Percentiles rank a stretch among this genome's conserved stretches.
Conservation (phyloP, 2,113 vertebrate species). For the Stegastes partitus region DNA sequence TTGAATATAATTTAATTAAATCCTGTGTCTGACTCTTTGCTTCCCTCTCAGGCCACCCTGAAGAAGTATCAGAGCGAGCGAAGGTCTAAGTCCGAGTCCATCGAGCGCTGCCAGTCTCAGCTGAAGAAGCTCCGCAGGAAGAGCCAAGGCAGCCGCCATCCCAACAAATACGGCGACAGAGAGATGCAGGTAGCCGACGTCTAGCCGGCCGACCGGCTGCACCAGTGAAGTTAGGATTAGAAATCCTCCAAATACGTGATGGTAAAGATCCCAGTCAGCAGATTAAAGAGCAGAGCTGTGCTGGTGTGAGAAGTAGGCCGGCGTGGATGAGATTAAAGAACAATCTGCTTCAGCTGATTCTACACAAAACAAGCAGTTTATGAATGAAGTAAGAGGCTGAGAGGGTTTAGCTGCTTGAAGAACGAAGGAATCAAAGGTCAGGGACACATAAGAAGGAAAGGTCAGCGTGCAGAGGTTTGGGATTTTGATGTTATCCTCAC, state of each 20-base stretch:
- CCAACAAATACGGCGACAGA: slow-evolving; percentile 89
- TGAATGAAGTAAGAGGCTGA: slow-evolving; percentile 37
- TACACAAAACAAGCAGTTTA: slow-evolving; percentile 55
- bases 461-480: slow-evolving; percentile 28
- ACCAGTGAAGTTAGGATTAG: no score
- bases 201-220: no score
- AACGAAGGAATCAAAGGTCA: slow-evolving; percentile 12
- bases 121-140: slow-evolving; percentile 90
- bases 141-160: slow-evolving; percentile 88
- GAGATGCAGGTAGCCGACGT: slow-evolving; percentile 87
- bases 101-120: slow-evolving; percentile 89
- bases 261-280: slow-evolving; percentile 1
- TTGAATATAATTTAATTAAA: not conserved
- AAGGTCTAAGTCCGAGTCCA: slow-evolving; percentile 86
- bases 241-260: no score
- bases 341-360: slow-evolving; percentile 71
- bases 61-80: slow-evolving; percentile 90
- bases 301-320: slow-evolving; percentile 47
- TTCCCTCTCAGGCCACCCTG: slow-evolving; percentile 83
- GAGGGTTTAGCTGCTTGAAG: slow-evolving; percentile 24
- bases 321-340: slow-evolving; percentile 65
- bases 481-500: slow-evolving; percentile 43
- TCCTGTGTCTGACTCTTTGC: not conserved
- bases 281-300: slow-evolving; percentile 40
- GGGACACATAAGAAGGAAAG: slow-evolving; percentile 29